Conservation (phyloP, 2,113 vertebrate species). For the Macquaria ambigua region DNA sequence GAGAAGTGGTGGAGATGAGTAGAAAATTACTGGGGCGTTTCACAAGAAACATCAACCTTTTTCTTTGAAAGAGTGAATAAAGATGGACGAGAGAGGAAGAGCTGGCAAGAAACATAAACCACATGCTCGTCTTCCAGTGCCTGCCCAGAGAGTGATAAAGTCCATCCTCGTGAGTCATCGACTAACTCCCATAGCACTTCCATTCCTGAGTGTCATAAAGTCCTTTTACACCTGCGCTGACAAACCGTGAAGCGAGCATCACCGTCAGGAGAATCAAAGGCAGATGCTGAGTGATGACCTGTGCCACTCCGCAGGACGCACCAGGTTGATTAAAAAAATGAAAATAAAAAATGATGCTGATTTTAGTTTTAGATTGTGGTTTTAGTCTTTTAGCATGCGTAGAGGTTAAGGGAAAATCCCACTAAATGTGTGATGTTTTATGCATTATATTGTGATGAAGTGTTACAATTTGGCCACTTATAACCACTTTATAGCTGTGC, state of each 20-base stretch:
- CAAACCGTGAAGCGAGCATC: slow-evolving; percentile 17
- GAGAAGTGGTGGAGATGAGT: slow-evolving; percentile 11
- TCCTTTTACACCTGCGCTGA: slow-evolving; percentile 61
- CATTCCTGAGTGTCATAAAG: slow-evolving; percentile 51
- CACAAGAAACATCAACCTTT: slow-evolving; percentile 34
- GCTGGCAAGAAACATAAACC: slow-evolving; percentile 67
- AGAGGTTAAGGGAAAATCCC: not conserved
- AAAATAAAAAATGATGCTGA: not conserved
- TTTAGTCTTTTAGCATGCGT: not conserved
- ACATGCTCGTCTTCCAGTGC: slow-evolving; percentile 64
- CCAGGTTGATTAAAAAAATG: slow-evolving; percentile 13
- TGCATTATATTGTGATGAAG: slow-evolving; percentile 28
- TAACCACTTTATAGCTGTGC: slow-evolving; percentile 46
- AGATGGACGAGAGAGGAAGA: slow-evolving; percentile 38
- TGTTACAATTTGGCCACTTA: not conserved
- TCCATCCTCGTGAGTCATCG: slow-evolving; percentile 62
- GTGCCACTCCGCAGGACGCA: slow-evolving; percentile 27
- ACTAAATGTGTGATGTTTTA: slow-evolving; percentile 10
- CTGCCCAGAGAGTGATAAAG: slow-evolving; percentile 59
- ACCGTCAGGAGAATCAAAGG: slow-evolving; percentile 31
- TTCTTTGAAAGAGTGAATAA: slow-evolving; percentile 43
- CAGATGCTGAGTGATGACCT: slow-evolving; percentile 45
- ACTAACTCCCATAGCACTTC: slow-evolving; percentile 55
- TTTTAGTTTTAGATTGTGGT: not conserved
- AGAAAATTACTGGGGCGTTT: slow-evolving; percentile 37